Base-by-base conservation (phyloP, 2,888 invertebrate species). In the Mythimna pallens region DNA sequence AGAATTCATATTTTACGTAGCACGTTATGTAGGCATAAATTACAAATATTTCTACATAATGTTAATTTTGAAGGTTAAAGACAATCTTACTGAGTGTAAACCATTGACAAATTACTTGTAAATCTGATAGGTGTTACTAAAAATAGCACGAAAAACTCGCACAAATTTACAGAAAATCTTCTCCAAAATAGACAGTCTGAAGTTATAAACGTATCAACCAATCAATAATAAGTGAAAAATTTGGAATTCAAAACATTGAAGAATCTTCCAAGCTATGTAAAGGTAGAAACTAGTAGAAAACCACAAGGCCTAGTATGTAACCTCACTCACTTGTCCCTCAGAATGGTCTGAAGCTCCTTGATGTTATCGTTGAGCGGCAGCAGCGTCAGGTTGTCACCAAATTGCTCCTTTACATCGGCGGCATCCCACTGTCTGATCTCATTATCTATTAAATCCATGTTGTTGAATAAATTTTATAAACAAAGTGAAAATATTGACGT, bases 311-410 rank as follows among this genome's bases (percentile, higher is more conserved):
- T 80, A 34, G n/a, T 40, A 64, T 58, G 77, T 93, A 94, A 93
- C 93, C 92, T 93, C 82, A 94, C 97, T 96, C 95, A 98, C 98
- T 98, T 98, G 95, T 99, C 99, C 47, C 99, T 96, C 65, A 99
- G 97, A 87, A 99, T 99, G 10, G 98, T 98, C 92, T 98, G 98
- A 69, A 99, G 93, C 92, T 99, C 99, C 88, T 97, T 97, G 62
- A 98, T 97, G 93, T 98, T 98, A 91, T 98, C 97, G 88, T 98
- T 98, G 0, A 97, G 96, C 3, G 98, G 97, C 67, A 98, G 92
- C 70, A 98, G 93, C 89, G 97, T 98, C 57, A 98, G 94, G 88
- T 98, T 98, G 68, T 97, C 97, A 0, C 97, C 97, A 84, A 97
- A 98, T 80, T 97, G 97, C 61, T 97, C 97, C 70, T 92, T 92